Conservation (phyloP, 2,113 vertebrate species). For the Zosterops lateralis region DNA sequence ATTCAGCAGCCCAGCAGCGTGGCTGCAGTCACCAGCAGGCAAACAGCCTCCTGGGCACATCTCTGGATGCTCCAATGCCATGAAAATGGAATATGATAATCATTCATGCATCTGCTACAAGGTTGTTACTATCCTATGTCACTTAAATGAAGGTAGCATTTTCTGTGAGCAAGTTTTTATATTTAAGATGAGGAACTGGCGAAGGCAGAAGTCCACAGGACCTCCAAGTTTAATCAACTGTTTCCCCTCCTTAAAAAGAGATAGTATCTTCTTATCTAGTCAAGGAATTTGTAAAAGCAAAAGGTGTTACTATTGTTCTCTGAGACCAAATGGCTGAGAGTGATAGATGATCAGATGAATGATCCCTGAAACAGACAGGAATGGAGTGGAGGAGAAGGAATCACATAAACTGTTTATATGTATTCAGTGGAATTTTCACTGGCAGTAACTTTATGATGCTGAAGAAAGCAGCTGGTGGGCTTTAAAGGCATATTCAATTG, state of each 20-base stretch:
- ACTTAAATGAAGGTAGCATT: not conserved
- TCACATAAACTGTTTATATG: not conserved
- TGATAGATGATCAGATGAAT: not conserved
- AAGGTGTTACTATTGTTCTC: constrained; percentile 6
- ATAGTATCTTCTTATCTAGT: constrained; percentile 22
- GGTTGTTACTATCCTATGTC: not conserved
- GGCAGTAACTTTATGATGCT: not conserved
- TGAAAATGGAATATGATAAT: not conserved
- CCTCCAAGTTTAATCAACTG: not conserved
- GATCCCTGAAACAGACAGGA: not conserved
- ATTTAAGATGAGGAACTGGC: not conserved
- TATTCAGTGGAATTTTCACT: not conserved
- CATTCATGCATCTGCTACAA: not conserved
- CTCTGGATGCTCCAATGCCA: not conserved
- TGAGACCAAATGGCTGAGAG: constrained; percentile 39
- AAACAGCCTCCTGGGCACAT: not conserved
- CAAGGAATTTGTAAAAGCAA: constrained; percentile 32
- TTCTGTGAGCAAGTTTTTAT: not conserved
- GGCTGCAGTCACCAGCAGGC: not conserved
- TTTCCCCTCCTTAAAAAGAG: not conserved
- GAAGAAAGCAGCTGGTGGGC: not conserved
- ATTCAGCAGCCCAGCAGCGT: not conserved
- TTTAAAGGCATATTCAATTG: not conserved
- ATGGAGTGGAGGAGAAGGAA: not conserved
- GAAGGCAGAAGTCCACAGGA: not conserved